A percentile compares a stretch with the other conserved stretches of the same genome.
phyloP scores from a whole-genome alignment of 92 coral and sea anemone genomes.

The Bergia puertoricense region DNA sequence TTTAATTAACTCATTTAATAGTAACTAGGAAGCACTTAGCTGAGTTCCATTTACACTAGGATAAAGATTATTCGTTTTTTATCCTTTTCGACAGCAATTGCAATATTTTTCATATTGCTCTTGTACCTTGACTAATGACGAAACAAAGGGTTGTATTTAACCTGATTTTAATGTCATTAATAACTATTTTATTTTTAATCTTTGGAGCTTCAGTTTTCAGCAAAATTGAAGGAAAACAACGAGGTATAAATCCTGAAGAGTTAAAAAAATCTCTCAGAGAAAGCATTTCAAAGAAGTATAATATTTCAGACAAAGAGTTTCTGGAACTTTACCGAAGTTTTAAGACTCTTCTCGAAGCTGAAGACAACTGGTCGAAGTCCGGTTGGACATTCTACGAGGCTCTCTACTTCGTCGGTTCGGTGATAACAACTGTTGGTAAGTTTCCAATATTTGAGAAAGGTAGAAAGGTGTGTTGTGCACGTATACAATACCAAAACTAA shows the following conservation, averaged over 20 bases:
- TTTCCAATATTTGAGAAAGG: background rate
- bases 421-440: slow-evolving; percentile 65
- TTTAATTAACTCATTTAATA: too few species aligned
- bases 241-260: background rate
- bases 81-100: background rate
- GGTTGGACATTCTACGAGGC: slow-evolving; percentile 55
- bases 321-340: slow-evolving; percentile 27
- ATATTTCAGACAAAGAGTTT: slow-evolving; percentile 44
- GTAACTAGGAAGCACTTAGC: too few species aligned
- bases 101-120: background rate
- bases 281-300: slow-evolving; percentile 34
- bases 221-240: slow-evolving; percentile 41
- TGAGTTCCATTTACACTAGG: background rate
- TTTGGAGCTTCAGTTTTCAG: slow-evolving; percentile 58
- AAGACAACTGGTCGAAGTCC: background rate
- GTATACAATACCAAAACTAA: background rate
- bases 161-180: slow-evolving; percentile 3
- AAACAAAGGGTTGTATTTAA: slow-evolving; percentile 1
- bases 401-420: slow-evolving; percentile 58
- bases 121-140: background rate
- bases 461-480: too few species aligned
- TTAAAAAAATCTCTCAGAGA: slow-evolving; percentile 7
- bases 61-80: background rate
- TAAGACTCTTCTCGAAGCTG: background rate
- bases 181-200: slow-evolving; percentile 22